Evolutionary conservation across 1,140 invertebrate genomes (phyloP).

Genomic region (Halictus rubicundus): DNA sequence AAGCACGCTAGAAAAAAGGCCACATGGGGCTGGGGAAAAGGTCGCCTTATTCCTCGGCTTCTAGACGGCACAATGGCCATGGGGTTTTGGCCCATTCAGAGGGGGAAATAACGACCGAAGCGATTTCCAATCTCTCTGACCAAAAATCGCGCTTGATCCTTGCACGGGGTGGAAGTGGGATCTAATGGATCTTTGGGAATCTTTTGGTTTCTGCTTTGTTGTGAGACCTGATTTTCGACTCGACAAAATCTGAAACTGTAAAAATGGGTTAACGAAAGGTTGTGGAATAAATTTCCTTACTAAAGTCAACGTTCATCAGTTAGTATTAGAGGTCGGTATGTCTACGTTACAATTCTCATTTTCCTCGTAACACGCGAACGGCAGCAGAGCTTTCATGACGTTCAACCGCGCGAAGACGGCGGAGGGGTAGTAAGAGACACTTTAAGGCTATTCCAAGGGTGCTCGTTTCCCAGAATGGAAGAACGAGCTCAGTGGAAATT

Average conservation of each 20-base stretch:
- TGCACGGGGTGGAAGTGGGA: conserved; percentile 20
- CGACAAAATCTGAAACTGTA: no score
- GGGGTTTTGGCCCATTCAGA: conserved; percentile 11
- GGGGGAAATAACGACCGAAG: conserved; percentile 51
- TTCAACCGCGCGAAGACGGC: not conserved
- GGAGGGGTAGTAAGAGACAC: not conserved
- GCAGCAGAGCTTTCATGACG: no score
- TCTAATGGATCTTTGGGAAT: conserved; percentile 41
- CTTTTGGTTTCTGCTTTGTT: not conserved
- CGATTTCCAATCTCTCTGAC: conserved; percentile 61
- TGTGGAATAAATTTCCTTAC: no score
- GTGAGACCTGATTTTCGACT: no score
- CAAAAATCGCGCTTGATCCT: conserved; percentile 64
- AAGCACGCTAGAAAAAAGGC: not conserved
- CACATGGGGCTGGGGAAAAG: not conserved
- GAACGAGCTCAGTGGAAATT: conserved; percentile 58
- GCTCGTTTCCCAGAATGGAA: not conserved
- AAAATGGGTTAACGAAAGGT: no score
- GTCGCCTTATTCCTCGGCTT: conserved; percentile 2
- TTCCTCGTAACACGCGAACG: no score
- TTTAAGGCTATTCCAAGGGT: not conserved
- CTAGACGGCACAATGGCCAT: conserved; percentile 22
- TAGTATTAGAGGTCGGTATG: no score
- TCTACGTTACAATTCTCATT: no score
- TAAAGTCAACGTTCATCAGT: no score